A percentile compares a stretch with the other conserved stretches of the same genome.
Evolutionary conservation across 2,888 invertebrate species (phyloP).

Genomic region (Smittia sp.): DNA sequence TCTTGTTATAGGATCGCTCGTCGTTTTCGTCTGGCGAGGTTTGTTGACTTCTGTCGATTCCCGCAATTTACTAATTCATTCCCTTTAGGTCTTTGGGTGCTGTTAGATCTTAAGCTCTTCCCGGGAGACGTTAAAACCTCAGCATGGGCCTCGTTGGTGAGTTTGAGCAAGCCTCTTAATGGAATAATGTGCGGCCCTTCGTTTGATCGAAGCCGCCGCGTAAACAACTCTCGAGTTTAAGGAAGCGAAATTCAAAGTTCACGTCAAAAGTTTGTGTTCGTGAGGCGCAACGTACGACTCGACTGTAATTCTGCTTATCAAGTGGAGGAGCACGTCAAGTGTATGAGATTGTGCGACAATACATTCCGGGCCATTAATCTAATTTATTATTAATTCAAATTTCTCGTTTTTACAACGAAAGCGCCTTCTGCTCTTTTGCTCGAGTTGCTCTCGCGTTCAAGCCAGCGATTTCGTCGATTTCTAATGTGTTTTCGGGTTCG

Average conservation of each 20-base stretch:
- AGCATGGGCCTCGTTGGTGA: constrained; percentile 76
- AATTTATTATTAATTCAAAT: constrained; percentile 39
- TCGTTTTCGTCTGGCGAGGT: constrained; percentile 87
- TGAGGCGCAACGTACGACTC: background rate
- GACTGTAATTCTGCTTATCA: constrained; percentile 18
- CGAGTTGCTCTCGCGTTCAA: background rate
- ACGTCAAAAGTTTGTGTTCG: background rate
- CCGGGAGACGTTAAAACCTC: constrained; percentile 67
- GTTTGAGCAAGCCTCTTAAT: constrained; percentile 48
- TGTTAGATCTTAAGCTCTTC: constrained; percentile 76
- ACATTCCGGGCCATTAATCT: constrained; percentile 29
- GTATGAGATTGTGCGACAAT: constrained; percentile 6
- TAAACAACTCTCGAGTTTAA: background rate
- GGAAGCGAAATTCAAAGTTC: constrained; percentile 9
- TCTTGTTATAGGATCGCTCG: constrained; percentile 76
- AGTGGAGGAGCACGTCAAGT: background rate
- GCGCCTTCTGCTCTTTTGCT: constrained; percentile 11
- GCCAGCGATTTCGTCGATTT: background rate
- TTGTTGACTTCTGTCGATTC: constrained; percentile 52
- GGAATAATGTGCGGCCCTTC: background rate
- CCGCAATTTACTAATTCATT: background rate
- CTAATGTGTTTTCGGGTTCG: background rate
- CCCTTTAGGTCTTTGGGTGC: constrained; percentile 59
- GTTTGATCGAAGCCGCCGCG: background rate
- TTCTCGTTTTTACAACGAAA: constrained; percentile 9